These are phyloP conservation scores for Prunella strophiata DNA, from an alignment of 2,797 vertebrate species.

Conservation along the genomic window DNA sequence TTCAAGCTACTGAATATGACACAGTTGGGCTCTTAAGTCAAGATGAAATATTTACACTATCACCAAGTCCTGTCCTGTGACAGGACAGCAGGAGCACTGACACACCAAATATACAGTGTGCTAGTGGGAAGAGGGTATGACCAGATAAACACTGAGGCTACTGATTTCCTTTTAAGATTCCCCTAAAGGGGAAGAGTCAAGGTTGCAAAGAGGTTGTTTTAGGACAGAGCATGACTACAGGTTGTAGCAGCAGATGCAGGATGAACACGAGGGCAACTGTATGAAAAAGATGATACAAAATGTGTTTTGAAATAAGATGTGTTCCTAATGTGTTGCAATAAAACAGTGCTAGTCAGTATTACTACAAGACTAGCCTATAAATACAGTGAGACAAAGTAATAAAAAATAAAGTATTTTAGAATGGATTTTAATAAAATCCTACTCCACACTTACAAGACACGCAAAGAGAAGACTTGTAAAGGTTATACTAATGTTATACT, in stretches of 20 bases:
- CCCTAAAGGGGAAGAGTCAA: not conserved
- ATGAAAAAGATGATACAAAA: not conserved
- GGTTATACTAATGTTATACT: not conserved
- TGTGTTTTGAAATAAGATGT: not conserved
- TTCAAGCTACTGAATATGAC: not conserved
- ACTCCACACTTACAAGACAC: accelerated
- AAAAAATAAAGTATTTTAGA: not conserved
- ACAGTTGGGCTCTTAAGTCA: not conserved
- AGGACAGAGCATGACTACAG: not conserved
- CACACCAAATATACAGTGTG: not conserved
- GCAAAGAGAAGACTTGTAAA: not conserved
- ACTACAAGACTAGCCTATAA: not conserved
- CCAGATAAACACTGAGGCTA: not conserved
- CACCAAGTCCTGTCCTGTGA: not conserved
- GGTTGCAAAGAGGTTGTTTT: not conserved
- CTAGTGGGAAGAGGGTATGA: not conserved
- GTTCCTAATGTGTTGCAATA: not conserved
- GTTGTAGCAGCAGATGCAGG: not conserved
- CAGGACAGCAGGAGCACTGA: not conserved
- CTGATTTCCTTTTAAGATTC: not conserved
- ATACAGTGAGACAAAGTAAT: not conserved
- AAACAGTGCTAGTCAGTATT: not conserved
- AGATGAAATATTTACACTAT: not conserved
- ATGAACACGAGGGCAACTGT: not conserved
- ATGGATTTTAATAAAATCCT: not conserved